Conservation (phyloP, 1,140 invertebrate species). For the Phocides pigmalion region DNA sequence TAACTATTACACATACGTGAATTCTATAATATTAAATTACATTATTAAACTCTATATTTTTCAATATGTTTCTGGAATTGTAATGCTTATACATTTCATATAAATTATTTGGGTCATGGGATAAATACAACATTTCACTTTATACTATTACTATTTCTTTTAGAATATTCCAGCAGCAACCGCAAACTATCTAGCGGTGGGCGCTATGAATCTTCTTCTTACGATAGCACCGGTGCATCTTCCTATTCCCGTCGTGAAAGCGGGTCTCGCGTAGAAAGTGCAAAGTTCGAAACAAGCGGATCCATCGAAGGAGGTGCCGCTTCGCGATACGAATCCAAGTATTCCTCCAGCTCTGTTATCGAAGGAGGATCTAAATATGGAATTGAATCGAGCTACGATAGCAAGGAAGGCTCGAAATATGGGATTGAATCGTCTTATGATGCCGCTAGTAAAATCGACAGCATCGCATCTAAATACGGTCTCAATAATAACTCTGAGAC, state of each 20-base stretch:
- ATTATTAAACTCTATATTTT: no score
- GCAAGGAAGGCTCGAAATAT: slow-evolving; percentile 49
- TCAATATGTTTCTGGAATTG: no score
- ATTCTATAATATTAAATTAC: no score
- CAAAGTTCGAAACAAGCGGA: slow-evolving; percentile 57
- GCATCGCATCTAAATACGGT: slow-evolving; percentile 62
- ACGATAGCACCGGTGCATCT: slow-evolving; percentile 59
- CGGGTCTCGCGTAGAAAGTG: slow-evolving; percentile 63
- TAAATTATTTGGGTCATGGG: no score
- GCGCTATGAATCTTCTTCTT: slow-evolving; percentile 81
- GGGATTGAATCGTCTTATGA: slow-evolving; percentile 47
- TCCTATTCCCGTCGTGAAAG: slow-evolving; percentile 71
- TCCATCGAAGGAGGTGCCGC: slow-evolving; percentile 58
- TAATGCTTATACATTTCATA: no score
- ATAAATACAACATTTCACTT: no score
- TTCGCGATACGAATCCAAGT: slow-evolving; percentile 67
- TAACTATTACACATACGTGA: slow-evolving; percentile 40
- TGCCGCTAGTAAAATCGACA: slow-evolving; percentile 51
- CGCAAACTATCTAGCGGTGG: slow-evolving; percentile 76
- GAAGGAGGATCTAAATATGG: slow-evolving; percentile 64
- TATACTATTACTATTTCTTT: slow-evolving; percentile 39
- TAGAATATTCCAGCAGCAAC: slow-evolving; percentile 85
- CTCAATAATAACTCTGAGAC: slow-evolving; percentile 53
- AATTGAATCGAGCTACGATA: slow-evolving; percentile 58
- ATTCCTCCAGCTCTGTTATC: slow-evolving; percentile 53